These are phyloP conservation scores for Gastrophryne carolinensis DNA, from an alignment of 2,797 vertebrate species.

Conservation along the genomic window DNA sequence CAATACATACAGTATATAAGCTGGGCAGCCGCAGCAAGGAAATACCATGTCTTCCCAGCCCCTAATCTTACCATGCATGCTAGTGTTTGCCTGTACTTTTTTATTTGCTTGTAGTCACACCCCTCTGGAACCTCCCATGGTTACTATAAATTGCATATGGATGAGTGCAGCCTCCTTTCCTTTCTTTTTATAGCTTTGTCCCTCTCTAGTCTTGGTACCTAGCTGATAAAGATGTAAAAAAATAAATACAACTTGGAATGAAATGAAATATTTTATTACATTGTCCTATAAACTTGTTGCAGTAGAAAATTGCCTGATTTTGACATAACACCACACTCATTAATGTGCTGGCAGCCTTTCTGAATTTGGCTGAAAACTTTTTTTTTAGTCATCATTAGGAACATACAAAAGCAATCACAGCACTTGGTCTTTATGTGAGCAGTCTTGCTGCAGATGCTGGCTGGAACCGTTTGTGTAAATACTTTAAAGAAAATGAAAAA, in stretches of 20 bases:
- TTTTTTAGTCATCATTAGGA: constrained; percentile 54
- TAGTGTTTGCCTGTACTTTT: too few relatives aligned
- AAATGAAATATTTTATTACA: constrained; percentile 22
- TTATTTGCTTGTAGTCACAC: too few relatives aligned
- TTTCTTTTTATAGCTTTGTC: too few relatives aligned
- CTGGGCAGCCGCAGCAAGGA: too few relatives aligned
- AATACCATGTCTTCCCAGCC: too few relatives aligned
- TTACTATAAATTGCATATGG: too few relatives aligned
- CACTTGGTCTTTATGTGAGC: constrained; percentile 50
- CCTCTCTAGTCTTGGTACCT: too few relatives aligned
- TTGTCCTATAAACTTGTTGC: constrained; percentile 52
- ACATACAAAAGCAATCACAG: constrained; percentile 52
- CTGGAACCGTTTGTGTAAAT: constrained; percentile 47
- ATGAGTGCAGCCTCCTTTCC: too few relatives aligned
- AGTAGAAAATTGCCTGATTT: constrained; percentile 50
- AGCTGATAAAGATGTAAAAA: too few relatives aligned
- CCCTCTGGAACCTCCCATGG: too few relatives aligned
- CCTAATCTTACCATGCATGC: too few relatives aligned
- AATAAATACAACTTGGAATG: background rate
- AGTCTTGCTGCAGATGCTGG: constrained; percentile 47
- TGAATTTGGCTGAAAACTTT: constrained; percentile 41
- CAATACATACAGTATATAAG: too few relatives aligned
- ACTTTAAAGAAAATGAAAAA: constrained; percentile 53
- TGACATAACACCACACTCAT: constrained; percentile 32
- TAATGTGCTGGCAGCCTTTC: constrained; percentile 53